phyloP scores from a whole-genome alignment of 2,113 vertebrate species.

The Cichladusa arquata region DNA sequence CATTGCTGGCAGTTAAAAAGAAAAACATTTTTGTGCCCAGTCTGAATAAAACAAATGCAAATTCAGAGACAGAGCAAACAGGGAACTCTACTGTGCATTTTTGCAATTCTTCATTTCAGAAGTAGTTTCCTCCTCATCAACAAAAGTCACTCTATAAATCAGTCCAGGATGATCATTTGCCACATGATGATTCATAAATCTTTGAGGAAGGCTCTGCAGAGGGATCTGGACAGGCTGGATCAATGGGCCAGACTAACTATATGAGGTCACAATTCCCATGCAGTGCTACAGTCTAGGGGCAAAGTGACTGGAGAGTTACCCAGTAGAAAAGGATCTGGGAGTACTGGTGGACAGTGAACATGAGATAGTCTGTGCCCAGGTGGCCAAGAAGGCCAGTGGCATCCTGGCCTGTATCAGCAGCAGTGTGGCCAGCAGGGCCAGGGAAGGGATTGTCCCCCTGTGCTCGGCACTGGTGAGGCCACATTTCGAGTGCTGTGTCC shows the following conservation, averaged over 20 bases:
- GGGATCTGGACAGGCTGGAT: background rate
- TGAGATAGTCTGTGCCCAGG: background rate
- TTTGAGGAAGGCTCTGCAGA: background rate
- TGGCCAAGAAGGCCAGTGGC: background rate
- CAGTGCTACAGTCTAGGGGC: background rate
- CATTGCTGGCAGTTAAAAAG: background rate
- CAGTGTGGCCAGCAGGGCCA: accelerated
- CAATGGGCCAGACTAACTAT: no score
- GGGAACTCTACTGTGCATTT: background rate
- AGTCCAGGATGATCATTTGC: background rate
- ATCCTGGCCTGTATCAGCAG: background rate
- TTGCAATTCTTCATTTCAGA: background rate
- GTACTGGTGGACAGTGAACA: background rate
- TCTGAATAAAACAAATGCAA: background rate
- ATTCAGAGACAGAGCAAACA: background rate
- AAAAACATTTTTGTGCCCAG: background rate
- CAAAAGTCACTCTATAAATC: background rate
- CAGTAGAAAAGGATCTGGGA: background rate
- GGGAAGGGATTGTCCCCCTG: accelerated
- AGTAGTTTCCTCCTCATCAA: background rate
- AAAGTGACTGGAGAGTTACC: background rate
- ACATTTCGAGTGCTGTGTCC: accelerated
- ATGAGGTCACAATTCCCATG: background rate
- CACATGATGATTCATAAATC: background rate
- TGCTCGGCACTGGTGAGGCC: accelerated